Evolutionary conservation across 2,888 invertebrate species (phyloP), one percentile per base, ranked within the genome.

Genomic region (Clepsis dumicolana): DNA sequence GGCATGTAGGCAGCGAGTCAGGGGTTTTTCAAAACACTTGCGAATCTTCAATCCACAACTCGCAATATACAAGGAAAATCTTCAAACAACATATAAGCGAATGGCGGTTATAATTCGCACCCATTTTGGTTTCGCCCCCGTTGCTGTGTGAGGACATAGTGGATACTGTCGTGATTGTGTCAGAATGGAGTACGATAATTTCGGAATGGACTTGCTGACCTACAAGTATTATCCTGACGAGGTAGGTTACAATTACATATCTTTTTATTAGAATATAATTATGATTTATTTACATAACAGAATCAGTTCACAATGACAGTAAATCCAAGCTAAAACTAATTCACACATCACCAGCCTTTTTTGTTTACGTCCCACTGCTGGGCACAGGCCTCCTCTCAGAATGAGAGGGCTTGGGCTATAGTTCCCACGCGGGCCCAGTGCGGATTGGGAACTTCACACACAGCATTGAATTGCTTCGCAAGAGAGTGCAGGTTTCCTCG

Each of bases 51-150:
- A 60, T 41, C 24, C 41, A 65, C 44, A 65, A 60, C 53, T 16
- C 54, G 65, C 4, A n/a, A 38, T 54, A 53, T 61, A 48, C 48
- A 48, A 66, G 66, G 66, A 66, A 66, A 65, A 66, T 38, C n/a
- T n/a, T n/a, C 0, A 4, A n/a, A 21, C 14, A 5, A 32, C 35
- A 53, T 66, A 66, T 61, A 66, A 61, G 35, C 35, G n/a, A 44
- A 35, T 44, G 5, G 18, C 38, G 25, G 25, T 10, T n/a, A 1
- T 35, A 21, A 16, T 44, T 2, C 54, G 18, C 35, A 25, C 35
- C 61, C 66, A 66, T 56, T 66, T 54, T 12, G 54, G 5, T 38
- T 35, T 4, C 27, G 14, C 27, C 52, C 48, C 54, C 62, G 7
- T 14, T 18, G 4, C 25, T 44, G 54, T 54, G 25, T 14, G 7